Percentiles rank a stretch among this genome's conserved stretches.
phyloP scores from a whole-genome alignment of 2,797 vertebrate genomes.

The Schizopygopsis malacanthus region DNA sequence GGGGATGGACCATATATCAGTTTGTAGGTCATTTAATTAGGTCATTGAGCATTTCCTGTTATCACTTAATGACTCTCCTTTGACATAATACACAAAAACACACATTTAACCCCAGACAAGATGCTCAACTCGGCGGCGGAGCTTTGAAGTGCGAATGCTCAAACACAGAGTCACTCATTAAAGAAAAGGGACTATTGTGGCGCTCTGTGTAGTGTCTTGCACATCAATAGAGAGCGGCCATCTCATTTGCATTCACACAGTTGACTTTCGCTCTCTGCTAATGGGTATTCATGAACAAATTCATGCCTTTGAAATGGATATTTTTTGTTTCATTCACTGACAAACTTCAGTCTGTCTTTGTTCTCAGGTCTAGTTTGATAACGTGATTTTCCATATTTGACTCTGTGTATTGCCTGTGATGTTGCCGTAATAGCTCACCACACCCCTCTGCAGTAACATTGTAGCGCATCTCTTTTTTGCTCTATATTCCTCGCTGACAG shows the following conservation, averaged over 20 bases:
- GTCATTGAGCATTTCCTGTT: constrained; percentile 72
- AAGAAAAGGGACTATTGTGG: constrained; percentile 39
- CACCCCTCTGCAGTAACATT: constrained; percentile 35
- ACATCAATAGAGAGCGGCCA: constrained; percentile 40
- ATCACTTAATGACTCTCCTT: constrained; percentile 63
- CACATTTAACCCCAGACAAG: constrained; percentile 39
- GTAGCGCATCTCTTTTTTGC: not conserved
- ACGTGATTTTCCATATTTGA: constrained; percentile 1
- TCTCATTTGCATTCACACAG: constrained; percentile 39
- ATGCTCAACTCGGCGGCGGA: not conserved
- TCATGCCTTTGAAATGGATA: constrained; percentile 47
- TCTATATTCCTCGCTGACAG: constrained; percentile 21
- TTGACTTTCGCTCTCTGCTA: constrained; percentile 17
- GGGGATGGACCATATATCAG: constrained; percentile 48
- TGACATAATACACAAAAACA: constrained; percentile 67
- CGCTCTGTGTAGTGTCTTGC: constrained; percentile 23
- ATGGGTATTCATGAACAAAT: constrained; percentile 47
- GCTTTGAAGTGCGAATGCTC: constrained; percentile 27
- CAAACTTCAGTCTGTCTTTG: constrained; percentile 1
- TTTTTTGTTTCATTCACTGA: constrained; percentile 21
- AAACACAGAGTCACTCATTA: constrained; percentile 34
- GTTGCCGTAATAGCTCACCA: constrained; percentile 46
- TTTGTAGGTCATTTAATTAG: constrained; percentile 83
- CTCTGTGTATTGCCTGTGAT: constrained; percentile 43
- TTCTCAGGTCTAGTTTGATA: constrained; percentile 31